Percentiles rank a stretch among this genome's conserved stretches.
phyloP scores from a whole-genome alignment of 2,888 invertebrate genomes.

The Argyresthia goedartella region DNA sequence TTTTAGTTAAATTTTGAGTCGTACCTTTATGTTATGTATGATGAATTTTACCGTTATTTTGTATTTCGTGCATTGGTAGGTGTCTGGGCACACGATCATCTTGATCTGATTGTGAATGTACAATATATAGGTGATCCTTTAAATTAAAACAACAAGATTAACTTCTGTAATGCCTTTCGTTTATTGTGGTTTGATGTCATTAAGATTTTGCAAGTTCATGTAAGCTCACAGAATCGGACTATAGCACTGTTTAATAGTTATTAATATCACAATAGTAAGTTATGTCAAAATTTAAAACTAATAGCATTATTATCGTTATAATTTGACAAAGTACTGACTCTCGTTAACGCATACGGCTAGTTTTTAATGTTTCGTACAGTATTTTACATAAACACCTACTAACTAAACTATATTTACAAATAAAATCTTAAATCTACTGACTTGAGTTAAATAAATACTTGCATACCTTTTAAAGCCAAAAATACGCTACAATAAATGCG shows the following conservation, averaged over 20 bases:
- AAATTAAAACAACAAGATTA: too few relatives aligned
- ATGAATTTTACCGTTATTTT: too few relatives aligned
- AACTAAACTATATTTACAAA: neutral
- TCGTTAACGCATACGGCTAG: neutral
- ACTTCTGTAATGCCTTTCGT: too few relatives aligned
- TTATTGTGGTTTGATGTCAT: too few relatives aligned
- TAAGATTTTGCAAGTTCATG: too few relatives aligned
- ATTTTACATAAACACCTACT: conserved; percentile 11
- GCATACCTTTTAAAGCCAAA: conserved; percentile 37
- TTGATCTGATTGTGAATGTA: too few relatives aligned
- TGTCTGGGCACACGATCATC: too few relatives aligned
- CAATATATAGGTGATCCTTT: too few relatives aligned
- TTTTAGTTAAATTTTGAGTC: too few relatives aligned
- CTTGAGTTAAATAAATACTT: conserved; percentile 45
- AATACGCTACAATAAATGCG: conserved; percentile 25
- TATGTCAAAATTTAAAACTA: neutral
- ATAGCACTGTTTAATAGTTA: neutral
- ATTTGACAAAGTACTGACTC: neutral
- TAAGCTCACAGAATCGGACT: neutral
- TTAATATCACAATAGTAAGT: neutral
- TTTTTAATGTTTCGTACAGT: neutral
- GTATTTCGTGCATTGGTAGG: too few relatives aligned
- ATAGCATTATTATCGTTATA: neutral
- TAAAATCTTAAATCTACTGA: conserved; percentile 56
- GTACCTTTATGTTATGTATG: too few relatives aligned